Conservation (phyloP, 1,140 invertebrate genomes). For the Branchinecta lynchi region DNA sequence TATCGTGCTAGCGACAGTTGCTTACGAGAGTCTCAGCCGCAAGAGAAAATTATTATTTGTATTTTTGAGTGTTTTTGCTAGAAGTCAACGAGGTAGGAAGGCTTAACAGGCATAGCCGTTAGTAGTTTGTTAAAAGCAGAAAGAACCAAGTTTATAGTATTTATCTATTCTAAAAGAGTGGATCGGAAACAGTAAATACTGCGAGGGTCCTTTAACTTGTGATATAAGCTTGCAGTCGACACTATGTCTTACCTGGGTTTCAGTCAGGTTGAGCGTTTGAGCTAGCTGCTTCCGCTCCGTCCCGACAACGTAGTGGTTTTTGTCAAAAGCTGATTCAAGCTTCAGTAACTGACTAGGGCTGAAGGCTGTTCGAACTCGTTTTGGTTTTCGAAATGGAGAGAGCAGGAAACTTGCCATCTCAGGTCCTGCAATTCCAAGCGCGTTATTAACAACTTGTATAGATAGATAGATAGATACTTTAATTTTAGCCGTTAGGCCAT, state of each 20-base stretch:
- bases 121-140: too few species aligned
- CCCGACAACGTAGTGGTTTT: constrained; percentile 97
- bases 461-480: too few species aligned
- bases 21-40: too few species aligned
- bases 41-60: too few species aligned
- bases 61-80: too few species aligned
- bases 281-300: constrained; percentile 96
- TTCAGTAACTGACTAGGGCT: constrained; percentile 90
- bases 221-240: neutral
- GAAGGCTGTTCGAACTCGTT: constrained; percentile 94
- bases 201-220: neutral
- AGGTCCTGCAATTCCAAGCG: constrained; percentile 46
- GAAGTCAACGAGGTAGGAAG: too few species aligned
- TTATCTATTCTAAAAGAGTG: too few species aligned
- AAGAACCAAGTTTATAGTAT: too few species aligned
- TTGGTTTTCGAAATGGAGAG: constrained; percentile 93
- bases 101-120: too few species aligned
- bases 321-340: constrained; percentile 94
- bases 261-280: constrained; percentile 75
- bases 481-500: too few species aligned
- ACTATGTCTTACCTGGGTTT: constrained; percentile 79
- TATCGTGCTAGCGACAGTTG: too few species aligned
- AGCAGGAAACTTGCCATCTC: constrained; percentile 77
- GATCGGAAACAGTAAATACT: too few species aligned
- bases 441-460: constrained; percentile 7